Conservation (phyloP, 92 coral and sea anemone genomes). For the Actinostola sp. region DNA sequence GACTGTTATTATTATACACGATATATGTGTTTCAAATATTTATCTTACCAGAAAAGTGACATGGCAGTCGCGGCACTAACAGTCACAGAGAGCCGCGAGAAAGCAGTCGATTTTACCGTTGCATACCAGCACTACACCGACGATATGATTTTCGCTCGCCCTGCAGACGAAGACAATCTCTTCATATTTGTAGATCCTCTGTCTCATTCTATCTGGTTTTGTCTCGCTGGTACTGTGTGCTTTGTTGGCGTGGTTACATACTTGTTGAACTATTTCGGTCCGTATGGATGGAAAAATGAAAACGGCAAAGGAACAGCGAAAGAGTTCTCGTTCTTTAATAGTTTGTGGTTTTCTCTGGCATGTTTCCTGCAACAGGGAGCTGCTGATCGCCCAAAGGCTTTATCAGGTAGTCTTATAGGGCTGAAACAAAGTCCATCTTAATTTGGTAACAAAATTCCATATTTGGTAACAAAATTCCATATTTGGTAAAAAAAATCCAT, state of each 20-base stretch:
- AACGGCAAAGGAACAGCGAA: constrained; percentile 54
- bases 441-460: too few relatives aligned
- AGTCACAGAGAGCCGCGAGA: constrained; percentile 55
- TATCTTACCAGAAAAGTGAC: constrained; percentile 58
- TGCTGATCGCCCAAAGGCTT: constrained; percentile 47
- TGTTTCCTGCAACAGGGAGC: constrained; percentile 70
- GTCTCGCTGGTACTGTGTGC: constrained; percentile 36
- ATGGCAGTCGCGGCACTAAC: constrained; percentile 71
- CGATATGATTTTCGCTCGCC: constrained; percentile 47
- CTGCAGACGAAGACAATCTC: constrained; percentile 30
- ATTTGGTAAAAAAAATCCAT: too few relatives aligned
- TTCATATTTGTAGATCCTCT: constrained; percentile 67
- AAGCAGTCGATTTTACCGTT: constrained; percentile 57
- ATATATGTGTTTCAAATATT: too few relatives aligned
- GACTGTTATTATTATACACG: too few relatives aligned
- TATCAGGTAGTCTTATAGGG: constrained; percentile 45
- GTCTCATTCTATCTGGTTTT: constrained; percentile 56
- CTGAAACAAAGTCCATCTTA: too few relatives aligned
- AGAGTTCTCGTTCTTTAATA: constrained; percentile 67
- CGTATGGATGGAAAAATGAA: constrained; percentile 75
- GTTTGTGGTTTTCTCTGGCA: constrained; percentile 77
- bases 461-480: too few relatives aligned
- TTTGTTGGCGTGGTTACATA: constrained; percentile 47
- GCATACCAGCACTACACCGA: constrained; percentile 74
- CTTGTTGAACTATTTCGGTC: constrained; percentile 66